These are phyloP conservation scores for Archilochus colubris DNA, from an alignment of 2,113 vertebrate species.

Conservation along the genomic window DNA sequence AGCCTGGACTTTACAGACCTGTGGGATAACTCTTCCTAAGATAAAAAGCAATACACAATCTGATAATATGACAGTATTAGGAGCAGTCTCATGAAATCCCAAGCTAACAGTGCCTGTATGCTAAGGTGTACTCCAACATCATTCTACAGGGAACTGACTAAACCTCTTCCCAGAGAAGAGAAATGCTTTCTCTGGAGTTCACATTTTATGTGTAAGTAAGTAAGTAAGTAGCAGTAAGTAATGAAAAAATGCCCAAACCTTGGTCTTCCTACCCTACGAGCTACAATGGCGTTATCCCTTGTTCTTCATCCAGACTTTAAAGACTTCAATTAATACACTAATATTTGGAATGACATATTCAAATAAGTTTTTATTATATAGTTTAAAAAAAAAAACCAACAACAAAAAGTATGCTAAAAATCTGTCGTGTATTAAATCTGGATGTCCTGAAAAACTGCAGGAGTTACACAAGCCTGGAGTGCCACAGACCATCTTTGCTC, in stretches of 20 bases:
- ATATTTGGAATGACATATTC: neutral
- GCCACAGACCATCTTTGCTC: neutral
- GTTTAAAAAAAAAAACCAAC: neutral
- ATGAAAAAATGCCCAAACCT: neutral
- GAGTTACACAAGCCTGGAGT: fast-evolving
- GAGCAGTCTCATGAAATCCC: neutral
- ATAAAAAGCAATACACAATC: neutral
- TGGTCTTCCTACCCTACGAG: neutral
- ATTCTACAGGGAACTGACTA: neutral
- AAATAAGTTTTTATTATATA: neutral
- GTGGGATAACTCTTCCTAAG: neutral
- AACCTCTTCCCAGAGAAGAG: neutral
- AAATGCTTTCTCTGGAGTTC: neutral
- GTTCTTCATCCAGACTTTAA: neutral
- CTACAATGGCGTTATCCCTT: neutral
- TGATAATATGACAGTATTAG: neutral
- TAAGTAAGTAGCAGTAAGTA: neutral
- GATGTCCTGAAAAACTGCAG: neutral
- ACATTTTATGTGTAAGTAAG: neutral
- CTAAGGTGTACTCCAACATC: neutral
- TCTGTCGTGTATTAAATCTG: neutral
- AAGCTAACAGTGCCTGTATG: neutral
- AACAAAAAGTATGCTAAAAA: neutral
- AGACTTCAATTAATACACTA: neutral
- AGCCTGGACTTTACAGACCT: neutral